Conservation (phyloP, 2,113 vertebrate genomes). For the Saiga tatarica region DNA sequence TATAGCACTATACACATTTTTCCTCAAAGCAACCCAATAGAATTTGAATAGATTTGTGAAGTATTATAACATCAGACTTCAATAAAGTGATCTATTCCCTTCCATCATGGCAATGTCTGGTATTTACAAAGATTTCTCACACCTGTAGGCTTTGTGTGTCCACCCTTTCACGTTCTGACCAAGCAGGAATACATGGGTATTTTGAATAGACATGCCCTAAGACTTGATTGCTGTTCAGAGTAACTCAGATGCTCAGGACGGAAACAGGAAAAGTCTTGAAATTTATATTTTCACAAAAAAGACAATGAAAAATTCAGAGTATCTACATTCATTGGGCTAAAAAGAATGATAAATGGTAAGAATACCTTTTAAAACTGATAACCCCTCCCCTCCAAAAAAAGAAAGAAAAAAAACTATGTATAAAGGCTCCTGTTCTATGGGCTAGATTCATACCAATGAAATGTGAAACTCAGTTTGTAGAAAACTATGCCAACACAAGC, state of each 20-base stretch:
- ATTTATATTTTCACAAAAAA: neutral
- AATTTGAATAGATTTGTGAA: neutral
- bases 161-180: neutral
- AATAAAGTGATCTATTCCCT: neutral
- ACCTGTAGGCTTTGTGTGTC: neutral
- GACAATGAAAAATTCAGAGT: neutral
- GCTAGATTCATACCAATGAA: constrained; percentile 65
- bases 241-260: neutral
- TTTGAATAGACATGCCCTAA: neutral
- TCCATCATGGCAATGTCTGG: neutral
- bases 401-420: neutral
- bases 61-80: neutral
- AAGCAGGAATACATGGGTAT: neutral
- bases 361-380: neutral
- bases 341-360: neutral
- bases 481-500: constrained; percentile 60
- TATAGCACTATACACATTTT: neutral
- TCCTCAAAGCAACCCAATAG: neutral
- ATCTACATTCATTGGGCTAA: neutral
- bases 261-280: neutral
- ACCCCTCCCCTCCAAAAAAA: neutral
- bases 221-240: neutral
- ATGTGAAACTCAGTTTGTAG: constrained; percentile 55
- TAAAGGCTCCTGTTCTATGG: constrained; percentile 3
- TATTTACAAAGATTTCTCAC: neutral